phyloP scores from a whole-genome alignment of 2,888 invertebrate genomes.

The Sphaeridia pumilis region DNA sequence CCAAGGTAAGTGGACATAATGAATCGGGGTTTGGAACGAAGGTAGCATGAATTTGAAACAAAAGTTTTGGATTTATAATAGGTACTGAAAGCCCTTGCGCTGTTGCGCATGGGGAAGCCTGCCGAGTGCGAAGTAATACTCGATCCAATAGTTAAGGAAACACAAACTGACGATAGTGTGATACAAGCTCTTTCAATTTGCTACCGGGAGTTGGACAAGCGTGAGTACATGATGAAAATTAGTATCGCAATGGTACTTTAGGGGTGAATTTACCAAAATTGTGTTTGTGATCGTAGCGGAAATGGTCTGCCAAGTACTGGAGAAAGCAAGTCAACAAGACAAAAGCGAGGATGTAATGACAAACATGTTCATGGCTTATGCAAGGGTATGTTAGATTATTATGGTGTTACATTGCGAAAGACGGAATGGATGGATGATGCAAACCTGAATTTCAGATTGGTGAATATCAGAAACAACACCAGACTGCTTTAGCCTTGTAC shows the following conservation, averaged over 20 bases:
- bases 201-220: constrained; percentile 79
- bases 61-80: constrained; percentile 25
- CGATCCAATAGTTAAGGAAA: constrained; percentile 59
- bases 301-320: constrained; percentile 77
- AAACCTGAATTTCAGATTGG: constrained; percentile 49
- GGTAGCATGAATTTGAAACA: too few species aligned
- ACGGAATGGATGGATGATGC: too few species aligned
- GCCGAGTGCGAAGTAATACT: constrained; percentile 66
- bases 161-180: constrained; percentile 81
- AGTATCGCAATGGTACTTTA: too few species aligned
- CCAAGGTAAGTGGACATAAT: constrained; percentile 47
- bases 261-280: too few species aligned
- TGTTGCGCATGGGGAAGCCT: constrained; percentile 74
- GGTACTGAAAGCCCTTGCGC: constrained; percentile 82
- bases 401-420: background rate
- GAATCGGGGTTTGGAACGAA: too few species aligned
- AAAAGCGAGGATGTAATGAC: constrained; percentile 83
- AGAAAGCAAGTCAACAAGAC: constrained; percentile 71
- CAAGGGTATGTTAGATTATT: constrained; percentile 47
- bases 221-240: too few species aligned
- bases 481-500: constrained; percentile 77
- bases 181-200: constrained; percentile 91
- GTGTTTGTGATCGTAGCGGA: constrained; percentile 56
- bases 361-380: constrained; percentile 91
- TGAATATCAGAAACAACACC: constrained; percentile 81